Evolutionary conservation across 2,797 vertebrate genomes (phyloP).

Genomic region (Halcyon chelicuti): DNA sequence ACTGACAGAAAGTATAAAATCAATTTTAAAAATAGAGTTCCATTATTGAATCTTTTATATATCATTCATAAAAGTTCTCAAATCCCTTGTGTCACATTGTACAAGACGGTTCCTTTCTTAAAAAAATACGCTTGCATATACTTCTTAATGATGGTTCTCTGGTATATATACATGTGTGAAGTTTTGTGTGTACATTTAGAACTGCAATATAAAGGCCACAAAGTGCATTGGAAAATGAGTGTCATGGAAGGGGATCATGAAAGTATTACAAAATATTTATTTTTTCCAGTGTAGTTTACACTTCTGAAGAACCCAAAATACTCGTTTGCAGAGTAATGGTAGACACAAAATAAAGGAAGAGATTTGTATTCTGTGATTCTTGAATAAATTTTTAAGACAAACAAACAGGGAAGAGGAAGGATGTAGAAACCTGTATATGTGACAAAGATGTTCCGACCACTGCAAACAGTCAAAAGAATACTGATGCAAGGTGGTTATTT

Average conservation of each 20-base stretch:
- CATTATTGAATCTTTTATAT: not conserved
- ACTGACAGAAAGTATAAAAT: not conserved
- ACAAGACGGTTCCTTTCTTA: not conserved
- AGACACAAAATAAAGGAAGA: not conserved
- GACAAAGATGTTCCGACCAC: not conserved
- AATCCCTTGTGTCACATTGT: not conserved
- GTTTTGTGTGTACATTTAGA: not conserved
- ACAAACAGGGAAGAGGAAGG: fast-evolving
- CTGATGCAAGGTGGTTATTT: fast-evolving
- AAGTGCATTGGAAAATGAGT: not conserved
- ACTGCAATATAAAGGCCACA: not conserved
- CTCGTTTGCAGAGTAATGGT: not conserved
- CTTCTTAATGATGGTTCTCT: not conserved
- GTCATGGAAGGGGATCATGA: not conserved
- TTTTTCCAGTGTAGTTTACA: not conserved
- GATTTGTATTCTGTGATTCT: not conserved
- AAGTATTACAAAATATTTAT: not conserved
- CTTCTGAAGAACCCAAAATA: not conserved
- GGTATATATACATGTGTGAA: too few relatives aligned
- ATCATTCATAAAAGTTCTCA: not conserved
- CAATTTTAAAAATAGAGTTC: not conserved
- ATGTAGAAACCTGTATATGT: not conserved
- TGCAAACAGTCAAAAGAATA: not conserved
- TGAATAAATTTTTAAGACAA: not conserved
- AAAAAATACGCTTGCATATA: not conserved